These are phyloP conservation scores for Rutilus rutilus DNA, from an alignment of 2,113 vertebrate species.

Conservation along the genomic window DNA sequence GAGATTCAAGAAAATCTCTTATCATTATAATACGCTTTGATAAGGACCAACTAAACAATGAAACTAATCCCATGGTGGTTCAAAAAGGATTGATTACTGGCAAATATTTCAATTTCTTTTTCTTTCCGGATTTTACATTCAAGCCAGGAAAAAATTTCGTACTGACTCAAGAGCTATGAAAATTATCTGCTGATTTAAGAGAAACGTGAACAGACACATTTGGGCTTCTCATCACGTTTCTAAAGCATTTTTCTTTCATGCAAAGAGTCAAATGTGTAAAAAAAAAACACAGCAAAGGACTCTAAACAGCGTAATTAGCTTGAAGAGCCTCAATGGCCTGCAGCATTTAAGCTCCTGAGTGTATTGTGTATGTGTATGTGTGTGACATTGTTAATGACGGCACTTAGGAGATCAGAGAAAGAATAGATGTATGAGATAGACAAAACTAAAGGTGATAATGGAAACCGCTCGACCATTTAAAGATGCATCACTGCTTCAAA, in stretches of 20 bases:
- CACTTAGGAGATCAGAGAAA: constrained; percentile 46
- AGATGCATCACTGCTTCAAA: neutral
- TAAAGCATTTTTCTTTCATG: neutral
- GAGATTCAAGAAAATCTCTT: neutral
- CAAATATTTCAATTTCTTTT: neutral
- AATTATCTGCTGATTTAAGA: neutral
- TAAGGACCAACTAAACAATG: neutral
- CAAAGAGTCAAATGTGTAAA: neutral
- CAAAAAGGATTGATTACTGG: neutral
- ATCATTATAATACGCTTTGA: constrained; percentile 21
- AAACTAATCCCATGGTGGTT: neutral
- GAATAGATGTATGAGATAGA: constrained; percentile 12
- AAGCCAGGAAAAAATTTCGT: neutral
- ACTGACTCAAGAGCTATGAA: neutral
- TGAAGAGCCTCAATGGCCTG: constrained; percentile 9
- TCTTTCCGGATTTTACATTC: neutral
- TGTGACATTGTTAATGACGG: constrained; percentile 14
- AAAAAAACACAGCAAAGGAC: constrained; percentile 4
- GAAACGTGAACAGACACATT: neutral
- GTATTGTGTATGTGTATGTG: constrained; percentile 36
- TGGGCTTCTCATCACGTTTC: neutral
- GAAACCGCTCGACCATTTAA: constrained; percentile 5
- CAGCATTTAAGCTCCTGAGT: constrained; percentile 11
- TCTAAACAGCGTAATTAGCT: constrained; percentile 42
- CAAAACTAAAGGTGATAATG: constrained; percentile 19